Evolutionary conservation across 2,797 vertebrate genomes (phyloP).

Genomic region (Fringilla coelebs): DNA sequence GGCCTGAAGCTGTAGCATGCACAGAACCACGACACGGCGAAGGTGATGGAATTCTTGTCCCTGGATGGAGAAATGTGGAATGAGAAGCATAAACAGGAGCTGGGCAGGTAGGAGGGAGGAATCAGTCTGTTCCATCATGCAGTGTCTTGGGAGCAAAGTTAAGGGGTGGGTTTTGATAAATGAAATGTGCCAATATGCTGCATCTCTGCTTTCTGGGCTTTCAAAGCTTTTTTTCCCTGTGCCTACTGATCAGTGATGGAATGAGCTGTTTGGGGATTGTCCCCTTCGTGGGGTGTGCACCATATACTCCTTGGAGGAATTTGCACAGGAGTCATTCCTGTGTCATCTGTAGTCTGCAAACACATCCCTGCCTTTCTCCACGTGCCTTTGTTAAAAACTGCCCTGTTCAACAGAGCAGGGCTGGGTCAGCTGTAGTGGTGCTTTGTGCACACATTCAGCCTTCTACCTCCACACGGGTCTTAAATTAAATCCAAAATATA

Average conservation of each 20-base stretch:
- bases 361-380: neutral
- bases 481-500: neutral
- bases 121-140: neutral
- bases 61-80: neutral
- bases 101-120: no score
- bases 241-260: neutral
- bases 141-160: neutral
- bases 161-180: neutral
- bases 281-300: neutral
- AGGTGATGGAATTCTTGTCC: neutral
- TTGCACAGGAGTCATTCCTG: neutral
- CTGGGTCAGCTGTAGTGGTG: neutral
- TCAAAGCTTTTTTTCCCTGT: neutral
- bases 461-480: neutral
- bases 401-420: no score
- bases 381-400: neutral
- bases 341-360: neutral
- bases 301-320: neutral
- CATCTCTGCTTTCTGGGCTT: neutral
- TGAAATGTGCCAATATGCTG: no score
- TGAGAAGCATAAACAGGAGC: neutral
- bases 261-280: neutral
- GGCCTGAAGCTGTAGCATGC: neutral
- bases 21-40: rapidly evolving
- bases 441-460: neutral